phyloP scores from a whole-genome alignment of 2,113 vertebrate species.

The Pterocles gutturalis region DNA sequence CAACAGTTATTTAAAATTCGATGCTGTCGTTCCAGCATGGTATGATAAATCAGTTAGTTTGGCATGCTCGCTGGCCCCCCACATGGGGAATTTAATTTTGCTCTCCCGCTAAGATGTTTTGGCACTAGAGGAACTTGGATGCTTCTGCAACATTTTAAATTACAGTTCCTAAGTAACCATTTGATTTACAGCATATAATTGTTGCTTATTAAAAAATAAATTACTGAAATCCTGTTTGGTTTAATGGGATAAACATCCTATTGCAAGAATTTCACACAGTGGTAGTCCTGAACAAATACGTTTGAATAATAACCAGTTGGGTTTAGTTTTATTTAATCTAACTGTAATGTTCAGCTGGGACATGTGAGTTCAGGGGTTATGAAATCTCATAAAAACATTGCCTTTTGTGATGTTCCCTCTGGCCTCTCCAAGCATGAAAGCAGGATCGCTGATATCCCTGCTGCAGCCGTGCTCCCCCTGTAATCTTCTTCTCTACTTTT shows the following conservation, averaged over 20 bases:
- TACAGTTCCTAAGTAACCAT: constrained; percentile 16
- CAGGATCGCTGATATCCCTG: neutral
- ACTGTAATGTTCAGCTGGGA: neutral
- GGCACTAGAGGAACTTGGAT: neutral
- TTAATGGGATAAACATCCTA: constrained; percentile 59
- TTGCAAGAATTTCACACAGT: constrained; percentile 47
- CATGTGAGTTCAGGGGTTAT: neutral
- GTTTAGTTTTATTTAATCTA: constrained; percentile 52
- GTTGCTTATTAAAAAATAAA: constrained; percentile 51
- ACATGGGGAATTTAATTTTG: neutral
- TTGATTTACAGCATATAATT: constrained; percentile 60
- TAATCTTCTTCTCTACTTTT: neutral
- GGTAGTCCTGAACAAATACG: neutral
- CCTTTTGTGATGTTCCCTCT: neutral
- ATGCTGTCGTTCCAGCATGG: neutral
- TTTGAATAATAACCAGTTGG: constrained; percentile 12
- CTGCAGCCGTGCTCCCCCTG: neutral
- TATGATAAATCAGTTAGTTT: neutral
- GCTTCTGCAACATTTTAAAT: constrained; percentile 32
- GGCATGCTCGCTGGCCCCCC: neutral
- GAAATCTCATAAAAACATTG: neutral
- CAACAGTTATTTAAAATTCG: neutral
- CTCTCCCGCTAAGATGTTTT: neutral
- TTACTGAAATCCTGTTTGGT: constrained; percentile 59
- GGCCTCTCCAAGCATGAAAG: neutral